phyloP scores from a whole-genome alignment of 2,113 vertebrate genomes.

The Eubucco bourcierii region DNA sequence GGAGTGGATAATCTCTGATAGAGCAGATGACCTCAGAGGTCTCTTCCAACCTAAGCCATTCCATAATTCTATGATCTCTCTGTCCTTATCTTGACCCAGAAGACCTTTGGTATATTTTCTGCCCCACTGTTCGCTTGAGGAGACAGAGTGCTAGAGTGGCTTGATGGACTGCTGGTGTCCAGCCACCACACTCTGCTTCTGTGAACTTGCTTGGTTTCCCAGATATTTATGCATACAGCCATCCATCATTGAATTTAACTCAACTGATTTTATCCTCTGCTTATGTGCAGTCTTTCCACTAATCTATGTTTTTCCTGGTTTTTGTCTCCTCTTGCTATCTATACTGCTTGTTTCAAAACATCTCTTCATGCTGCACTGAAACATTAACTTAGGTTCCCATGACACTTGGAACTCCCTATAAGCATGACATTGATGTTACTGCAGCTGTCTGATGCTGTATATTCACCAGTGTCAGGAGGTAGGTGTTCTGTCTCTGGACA shows the following conservation, averaged over 20 bases:
- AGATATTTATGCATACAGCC: not conserved
- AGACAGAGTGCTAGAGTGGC: no score
- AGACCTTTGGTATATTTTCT: no score
- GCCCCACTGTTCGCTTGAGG: no score
- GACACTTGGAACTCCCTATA: not conserved
- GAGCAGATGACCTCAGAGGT: no score
- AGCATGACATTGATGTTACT: not conserved
- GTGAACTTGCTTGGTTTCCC: not conserved
- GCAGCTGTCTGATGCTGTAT: not conserved
- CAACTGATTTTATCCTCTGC: not conserved
- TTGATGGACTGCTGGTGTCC: no score
- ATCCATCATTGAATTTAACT: not conserved
- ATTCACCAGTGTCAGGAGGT: not conserved
- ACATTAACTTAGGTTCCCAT: not conserved
- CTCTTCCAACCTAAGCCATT: no score
- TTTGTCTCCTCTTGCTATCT: not conserved
- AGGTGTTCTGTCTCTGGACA: not conserved
- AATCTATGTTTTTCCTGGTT: not conserved
- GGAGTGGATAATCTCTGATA: no score
- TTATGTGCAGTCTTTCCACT: not conserved
- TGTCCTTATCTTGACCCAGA: no score
- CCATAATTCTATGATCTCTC: no score
- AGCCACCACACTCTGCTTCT: not conserved
- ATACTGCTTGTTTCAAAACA: not conserved
- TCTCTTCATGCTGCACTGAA: not conserved